phyloP scores from a whole-genome alignment of 2,888 invertebrate species.

The Cerastis rubricosa region DNA sequence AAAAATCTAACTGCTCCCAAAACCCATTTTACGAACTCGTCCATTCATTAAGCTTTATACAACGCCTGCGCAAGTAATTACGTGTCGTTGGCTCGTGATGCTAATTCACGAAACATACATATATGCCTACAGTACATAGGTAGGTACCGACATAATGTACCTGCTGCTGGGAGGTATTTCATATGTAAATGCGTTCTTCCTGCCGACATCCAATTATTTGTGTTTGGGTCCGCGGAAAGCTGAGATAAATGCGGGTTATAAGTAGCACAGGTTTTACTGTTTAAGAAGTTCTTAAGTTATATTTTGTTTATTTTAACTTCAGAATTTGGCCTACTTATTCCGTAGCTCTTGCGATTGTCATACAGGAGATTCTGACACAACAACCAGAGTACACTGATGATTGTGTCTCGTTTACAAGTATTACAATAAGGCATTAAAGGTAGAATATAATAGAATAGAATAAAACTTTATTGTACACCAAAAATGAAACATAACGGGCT shows the following conservation, averaged over 20 bases:
- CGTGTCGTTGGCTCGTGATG: conserved; percentile 66
- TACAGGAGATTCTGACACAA: neutral
- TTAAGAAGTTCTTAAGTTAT: neutral
- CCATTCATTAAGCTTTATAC: conserved; percentile 30
- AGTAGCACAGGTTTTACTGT: conserved; percentile 13
- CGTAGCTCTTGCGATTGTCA: neutral
- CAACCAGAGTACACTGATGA: neutral
- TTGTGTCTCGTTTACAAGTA: neutral
- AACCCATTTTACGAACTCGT: conserved; percentile 11
- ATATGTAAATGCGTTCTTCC: conserved; percentile 72
- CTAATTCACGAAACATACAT: conserved; percentile 69
- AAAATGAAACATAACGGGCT: too few species aligned
- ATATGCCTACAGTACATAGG: conserved; percentile 52
- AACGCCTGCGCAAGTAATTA: conserved; percentile 51
- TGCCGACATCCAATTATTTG: conserved; percentile 70
- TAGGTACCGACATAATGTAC: conserved; percentile 31
- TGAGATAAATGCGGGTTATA: conserved; percentile 37
- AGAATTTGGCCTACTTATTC: neutral
- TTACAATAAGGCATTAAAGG: neutral
- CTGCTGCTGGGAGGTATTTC: conserved; percentile 68
- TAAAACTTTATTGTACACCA: too few species aligned
- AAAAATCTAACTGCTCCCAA: neutral
- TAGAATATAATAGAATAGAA: too few species aligned
- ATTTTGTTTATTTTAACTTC: neutral
- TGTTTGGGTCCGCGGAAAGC: conserved; percentile 66